Conservation (phyloP, 2,888 invertebrate genomes). For the Drosophila crucigera region DNA sequence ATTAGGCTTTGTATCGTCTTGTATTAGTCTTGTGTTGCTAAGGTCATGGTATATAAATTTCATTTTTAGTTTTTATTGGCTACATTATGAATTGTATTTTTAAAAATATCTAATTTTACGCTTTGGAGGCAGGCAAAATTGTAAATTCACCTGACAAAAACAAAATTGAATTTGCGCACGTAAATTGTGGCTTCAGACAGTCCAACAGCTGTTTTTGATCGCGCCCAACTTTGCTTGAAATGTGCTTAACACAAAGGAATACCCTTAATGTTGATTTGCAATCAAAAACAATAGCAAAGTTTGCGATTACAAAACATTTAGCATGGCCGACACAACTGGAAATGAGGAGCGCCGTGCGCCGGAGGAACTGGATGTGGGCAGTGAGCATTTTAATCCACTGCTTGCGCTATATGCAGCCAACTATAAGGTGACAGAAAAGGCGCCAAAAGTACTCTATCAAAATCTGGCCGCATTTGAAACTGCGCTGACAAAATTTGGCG, state of each 20-base stretch:
- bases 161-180: not conserved
- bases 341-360: not conserved
- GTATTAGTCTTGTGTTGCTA: too few species aligned
- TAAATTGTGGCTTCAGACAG: not conserved
- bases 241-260: not conserved
- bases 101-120: not conserved
- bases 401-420: conserved; percentile 89
- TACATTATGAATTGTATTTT: not conserved
- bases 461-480: conserved; percentile 89
- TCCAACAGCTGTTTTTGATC: conserved; percentile 12
- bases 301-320: not conserved
- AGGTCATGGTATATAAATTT: not conserved
- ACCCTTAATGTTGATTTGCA: not conserved
- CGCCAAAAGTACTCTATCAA: conserved; percentile 88
- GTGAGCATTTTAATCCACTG: conserved; percentile 89
- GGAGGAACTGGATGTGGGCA: conserved; percentile 86
- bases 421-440: conserved; percentile 86
- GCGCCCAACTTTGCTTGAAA: conserved; percentile 2
- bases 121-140: not conserved
- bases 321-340: conserved; percentile 19
- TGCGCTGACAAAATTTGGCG: conserved; percentile 83
- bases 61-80: not conserved
- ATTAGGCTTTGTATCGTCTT: not conserved
- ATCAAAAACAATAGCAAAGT: not conserved
- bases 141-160: not conserved